phyloP scores from a whole-genome alignment of 2,113 vertebrate genomes.

The Muntiacus reevesi region DNA sequence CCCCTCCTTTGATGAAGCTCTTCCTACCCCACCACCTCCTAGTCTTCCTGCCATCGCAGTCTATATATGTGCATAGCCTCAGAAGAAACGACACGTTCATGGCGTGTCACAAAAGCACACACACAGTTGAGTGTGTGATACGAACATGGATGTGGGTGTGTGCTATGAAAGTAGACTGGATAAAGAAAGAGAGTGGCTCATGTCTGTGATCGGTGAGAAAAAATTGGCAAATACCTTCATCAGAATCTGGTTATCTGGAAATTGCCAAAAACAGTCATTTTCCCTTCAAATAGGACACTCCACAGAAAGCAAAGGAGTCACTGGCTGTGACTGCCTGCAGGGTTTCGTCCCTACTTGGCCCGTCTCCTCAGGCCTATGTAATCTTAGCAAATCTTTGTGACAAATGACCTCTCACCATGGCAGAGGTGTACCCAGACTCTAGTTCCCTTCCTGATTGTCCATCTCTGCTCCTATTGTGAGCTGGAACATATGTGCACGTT shows the following conservation, averaged over 20 bases:
- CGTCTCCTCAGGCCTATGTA: background rate
- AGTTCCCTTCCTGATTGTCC: background rate
- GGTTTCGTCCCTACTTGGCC: background rate
- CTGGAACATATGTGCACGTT: background rate
- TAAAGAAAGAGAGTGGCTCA: background rate
- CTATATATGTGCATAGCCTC: conserved; percentile 18
- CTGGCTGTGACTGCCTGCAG: background rate
- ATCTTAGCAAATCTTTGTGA: background rate
- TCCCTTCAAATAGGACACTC: background rate
- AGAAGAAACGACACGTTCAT: background rate
- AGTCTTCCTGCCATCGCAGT: background rate
- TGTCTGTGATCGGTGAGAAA: background rate
- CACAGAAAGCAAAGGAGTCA: background rate
- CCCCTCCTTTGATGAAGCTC: background rate
- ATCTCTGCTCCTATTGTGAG: background rate
- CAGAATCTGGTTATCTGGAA: background rate
- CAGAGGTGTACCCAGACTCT: background rate
- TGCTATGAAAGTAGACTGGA: background rate
- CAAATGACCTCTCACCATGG: background rate
- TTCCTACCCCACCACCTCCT: background rate
- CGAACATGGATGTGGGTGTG: background rate
- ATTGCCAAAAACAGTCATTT: background rate
- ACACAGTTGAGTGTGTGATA: background rate
- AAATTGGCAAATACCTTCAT: background rate
- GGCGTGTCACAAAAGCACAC: background rate